Evolutionary conservation across 2,797 vertebrate species (phyloP).

Genomic region (Pristis pectinata): DNA sequence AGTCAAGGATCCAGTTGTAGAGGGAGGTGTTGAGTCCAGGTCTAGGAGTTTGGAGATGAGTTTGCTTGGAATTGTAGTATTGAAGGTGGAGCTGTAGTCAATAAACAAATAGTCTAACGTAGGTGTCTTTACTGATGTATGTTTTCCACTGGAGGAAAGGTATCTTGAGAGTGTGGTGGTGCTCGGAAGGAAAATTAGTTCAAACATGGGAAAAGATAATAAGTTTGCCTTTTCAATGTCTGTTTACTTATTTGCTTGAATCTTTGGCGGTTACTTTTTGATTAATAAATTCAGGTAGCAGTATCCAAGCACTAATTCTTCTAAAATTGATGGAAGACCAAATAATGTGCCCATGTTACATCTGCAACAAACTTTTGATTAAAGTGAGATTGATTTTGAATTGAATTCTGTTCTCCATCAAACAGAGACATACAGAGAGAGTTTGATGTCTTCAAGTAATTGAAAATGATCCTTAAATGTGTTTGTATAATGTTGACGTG

Average conservation of each 20-base stretch:
- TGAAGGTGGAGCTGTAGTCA: too few species aligned
- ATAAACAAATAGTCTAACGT: too few species aligned
- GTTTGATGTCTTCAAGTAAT: slow-evolving; percentile 29
- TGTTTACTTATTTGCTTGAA: neutral
- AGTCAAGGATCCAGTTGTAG: too few species aligned
- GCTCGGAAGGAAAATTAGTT: neutral
- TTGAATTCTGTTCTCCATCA: slow-evolving; percentile 24
- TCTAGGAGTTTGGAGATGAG: too few species aligned
- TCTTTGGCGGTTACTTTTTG: neutral
- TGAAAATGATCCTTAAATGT: slow-evolving; percentile 26
- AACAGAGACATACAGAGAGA: neutral
- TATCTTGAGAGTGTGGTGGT: neutral
- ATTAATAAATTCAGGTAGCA: neutral
- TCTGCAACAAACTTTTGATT: slow-evolving; percentile 9
- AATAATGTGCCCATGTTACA: neutral
- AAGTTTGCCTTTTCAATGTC: neutral
- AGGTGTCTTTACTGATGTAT: too few species aligned
- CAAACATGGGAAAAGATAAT: neutral
- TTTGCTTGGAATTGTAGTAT: too few species aligned
- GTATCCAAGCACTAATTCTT: neutral
- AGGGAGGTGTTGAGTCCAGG: too few species aligned
- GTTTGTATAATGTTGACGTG: neutral
- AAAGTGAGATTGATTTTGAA: slow-evolving; percentile 36
- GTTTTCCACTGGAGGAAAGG: neutral
- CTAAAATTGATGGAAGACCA: slow-evolving; percentile 21